Evolutionary conservation across 2,797 vertebrate species (phyloP).

Genomic region (Masticophis lateralis): DNA sequence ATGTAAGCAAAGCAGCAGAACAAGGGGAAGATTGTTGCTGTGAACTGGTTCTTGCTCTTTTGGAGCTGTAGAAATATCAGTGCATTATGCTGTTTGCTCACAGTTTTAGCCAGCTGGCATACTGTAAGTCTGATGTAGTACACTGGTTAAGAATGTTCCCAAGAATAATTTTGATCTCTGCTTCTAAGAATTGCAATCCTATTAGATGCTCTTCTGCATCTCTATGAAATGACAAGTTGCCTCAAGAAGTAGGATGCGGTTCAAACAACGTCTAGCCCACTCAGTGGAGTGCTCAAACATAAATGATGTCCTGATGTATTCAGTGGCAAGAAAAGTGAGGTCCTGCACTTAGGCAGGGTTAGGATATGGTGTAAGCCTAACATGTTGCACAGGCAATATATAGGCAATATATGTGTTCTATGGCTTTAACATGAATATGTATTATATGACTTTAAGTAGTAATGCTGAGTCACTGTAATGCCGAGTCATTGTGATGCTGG

Average conservation of each 20-base stretch:
- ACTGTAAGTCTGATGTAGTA: slow-evolving; percentile 16
- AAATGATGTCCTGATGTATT: not conserved
- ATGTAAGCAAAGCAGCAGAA: not conserved
- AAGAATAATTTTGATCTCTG: not conserved
- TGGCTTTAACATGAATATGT: too few species aligned
- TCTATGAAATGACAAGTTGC: not conserved
- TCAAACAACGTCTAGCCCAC: not conserved
- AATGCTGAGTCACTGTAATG: too few species aligned
- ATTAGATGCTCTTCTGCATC: not conserved
- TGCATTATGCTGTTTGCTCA: not conserved
- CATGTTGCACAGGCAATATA: too few species aligned
- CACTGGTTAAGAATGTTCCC: not conserved
- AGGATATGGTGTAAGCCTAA: too few species aligned
- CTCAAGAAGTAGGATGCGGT: not conserved
- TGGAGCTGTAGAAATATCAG: slow-evolving; percentile 35
- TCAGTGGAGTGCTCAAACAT: not conserved
- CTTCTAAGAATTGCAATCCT: not conserved
- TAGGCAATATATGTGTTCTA: too few species aligned
- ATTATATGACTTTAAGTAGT: too few species aligned
- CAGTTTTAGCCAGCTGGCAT: slow-evolving; percentile 34
- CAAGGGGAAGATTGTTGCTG: slow-evolving; percentile 1
- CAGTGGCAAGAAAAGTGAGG: not conserved
- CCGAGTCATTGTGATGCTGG: too few species aligned
- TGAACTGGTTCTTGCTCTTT: slow-evolving; percentile 30
- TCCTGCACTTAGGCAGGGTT: not conserved